phyloP scores from a whole-genome alignment of 1,140 invertebrate genomes.

The Aphis craccivora region DNA sequence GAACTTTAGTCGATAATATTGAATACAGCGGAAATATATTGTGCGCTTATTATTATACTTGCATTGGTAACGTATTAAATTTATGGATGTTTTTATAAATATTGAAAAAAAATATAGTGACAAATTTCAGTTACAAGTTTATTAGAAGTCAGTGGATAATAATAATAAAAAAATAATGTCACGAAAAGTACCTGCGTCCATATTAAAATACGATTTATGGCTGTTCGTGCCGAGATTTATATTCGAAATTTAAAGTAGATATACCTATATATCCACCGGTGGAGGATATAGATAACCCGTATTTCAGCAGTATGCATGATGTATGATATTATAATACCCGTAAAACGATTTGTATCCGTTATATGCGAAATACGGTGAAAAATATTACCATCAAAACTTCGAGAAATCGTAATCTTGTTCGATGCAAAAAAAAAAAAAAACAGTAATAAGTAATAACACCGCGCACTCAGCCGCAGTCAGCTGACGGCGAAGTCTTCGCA shows the following conservation, averaged over 20 bases:
- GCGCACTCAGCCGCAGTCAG: neutral
- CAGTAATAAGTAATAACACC: neutral
- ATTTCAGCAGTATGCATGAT: slow-evolving; percentile 8
- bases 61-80: neutral
- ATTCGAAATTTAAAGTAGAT: neutral
- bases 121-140: slow-evolving; percentile 10
- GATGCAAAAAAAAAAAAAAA: neutral
- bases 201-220: slow-evolving; percentile 5
- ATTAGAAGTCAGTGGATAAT: neutral
- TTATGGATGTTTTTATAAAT: neutral
- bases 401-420: neutral
- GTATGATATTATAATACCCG: neutral
- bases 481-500: neutral
- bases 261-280: neutral
- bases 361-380: neutral
- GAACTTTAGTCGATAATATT: neutral
- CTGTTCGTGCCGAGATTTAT: neutral
- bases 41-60: neutral
- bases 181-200: neutral
- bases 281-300: neutral
- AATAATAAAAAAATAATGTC: neutral
- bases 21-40: neutral
- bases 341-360: slow-evolving; percentile 23
- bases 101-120: neutral
- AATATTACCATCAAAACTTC: slow-evolving; percentile 17